A percentile compares a stretch with the other conserved stretches of the same genome.
Evolutionary conservation across 2,888 invertebrate genomes (phyloP).

Genomic region (Hypomecis punctinalis): DNA sequence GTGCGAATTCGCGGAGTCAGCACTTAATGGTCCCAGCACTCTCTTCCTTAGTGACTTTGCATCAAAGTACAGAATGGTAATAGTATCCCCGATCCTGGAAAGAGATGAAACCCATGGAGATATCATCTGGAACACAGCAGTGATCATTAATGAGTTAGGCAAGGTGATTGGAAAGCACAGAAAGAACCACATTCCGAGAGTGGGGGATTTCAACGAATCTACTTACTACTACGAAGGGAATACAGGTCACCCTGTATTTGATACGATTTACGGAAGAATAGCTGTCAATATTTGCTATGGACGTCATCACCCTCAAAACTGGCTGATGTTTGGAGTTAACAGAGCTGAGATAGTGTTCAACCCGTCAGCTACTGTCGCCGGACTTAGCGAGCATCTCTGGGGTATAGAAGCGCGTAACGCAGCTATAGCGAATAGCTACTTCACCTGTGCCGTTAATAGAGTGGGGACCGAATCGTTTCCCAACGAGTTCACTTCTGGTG

Average conservation of each 20-base stretch:
- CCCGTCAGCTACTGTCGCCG: constrained; percentile 96
- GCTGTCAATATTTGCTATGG: constrained; percentile 99
- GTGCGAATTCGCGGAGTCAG: constrained; percentile 98
- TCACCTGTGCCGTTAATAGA: constrained; percentile 96
- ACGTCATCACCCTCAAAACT: constrained; percentile 98
- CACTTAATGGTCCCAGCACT: constrained; percentile 93
- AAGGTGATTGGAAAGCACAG: constrained; percentile 96
- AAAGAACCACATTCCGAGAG: constrained; percentile 99
- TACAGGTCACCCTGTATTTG: constrained; percentile 97
- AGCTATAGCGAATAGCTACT: constrained; percentile 98
- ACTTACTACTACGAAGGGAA: constrained; percentile 98
- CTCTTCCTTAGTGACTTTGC: constrained; percentile 91
- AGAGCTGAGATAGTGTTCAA: constrained; percentile 99
- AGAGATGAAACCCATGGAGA: constrained; percentile 94
- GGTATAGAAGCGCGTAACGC: constrained; percentile 97
- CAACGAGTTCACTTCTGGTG: constrained; percentile 78
- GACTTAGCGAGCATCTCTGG: constrained; percentile 96
- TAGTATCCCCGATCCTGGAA: constrained; percentile 97
- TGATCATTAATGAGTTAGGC: constrained; percentile 95
- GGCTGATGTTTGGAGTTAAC: constrained; percentile 98
- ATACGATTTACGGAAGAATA: constrained; percentile 94
- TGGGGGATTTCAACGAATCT: constrained; percentile 99
- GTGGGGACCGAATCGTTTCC: constrained; percentile 96
- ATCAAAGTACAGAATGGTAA: constrained; percentile 94
- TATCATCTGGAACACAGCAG: constrained; percentile 97